Conservation (phyloP, 2,888 invertebrate genomes). For the Oxyscelio sp. region DNA sequence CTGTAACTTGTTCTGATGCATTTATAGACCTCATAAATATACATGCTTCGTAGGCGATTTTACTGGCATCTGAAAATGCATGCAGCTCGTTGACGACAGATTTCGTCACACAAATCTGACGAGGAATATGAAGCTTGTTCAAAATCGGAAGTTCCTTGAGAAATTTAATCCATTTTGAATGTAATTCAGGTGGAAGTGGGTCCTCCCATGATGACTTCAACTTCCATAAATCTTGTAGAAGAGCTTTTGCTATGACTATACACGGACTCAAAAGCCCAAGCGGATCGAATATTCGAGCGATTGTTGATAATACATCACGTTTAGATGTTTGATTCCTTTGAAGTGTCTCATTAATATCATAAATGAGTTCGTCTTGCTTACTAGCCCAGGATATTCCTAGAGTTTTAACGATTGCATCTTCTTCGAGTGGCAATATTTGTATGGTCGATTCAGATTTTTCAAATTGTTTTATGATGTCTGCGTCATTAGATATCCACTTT, state of each 20-base stretch:
- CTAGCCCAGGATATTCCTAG: not conserved
- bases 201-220: not conserved
- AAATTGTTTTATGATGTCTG: conserved; percentile 5
- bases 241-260: not conserved
- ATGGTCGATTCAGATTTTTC: not conserved
- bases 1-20: not conserved
- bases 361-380: conserved; percentile 14
- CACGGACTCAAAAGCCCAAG: conserved; percentile 8
- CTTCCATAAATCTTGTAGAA: not conserved
- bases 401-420: not conserved
- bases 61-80: conserved; percentile 17
- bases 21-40: conserved; percentile 6
- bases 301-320: conserved; percentile 36
- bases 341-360: not conserved
- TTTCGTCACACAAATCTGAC: not conserved
- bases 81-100: not conserved
- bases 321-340: conserved; percentile 43
- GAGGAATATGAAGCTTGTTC: not conserved
- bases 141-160: not conserved
- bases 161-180: not conserved
- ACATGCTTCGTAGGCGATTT: conserved; percentile 3
- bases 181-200: not conserved
- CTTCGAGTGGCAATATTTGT: not conserved
- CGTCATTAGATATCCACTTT: conserved; percentile 72
- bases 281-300: conserved; percentile 48